phyloP scores from a whole-genome alignment of 1,140 invertebrate species.

The Acromyrmex echinatior region DNA sequence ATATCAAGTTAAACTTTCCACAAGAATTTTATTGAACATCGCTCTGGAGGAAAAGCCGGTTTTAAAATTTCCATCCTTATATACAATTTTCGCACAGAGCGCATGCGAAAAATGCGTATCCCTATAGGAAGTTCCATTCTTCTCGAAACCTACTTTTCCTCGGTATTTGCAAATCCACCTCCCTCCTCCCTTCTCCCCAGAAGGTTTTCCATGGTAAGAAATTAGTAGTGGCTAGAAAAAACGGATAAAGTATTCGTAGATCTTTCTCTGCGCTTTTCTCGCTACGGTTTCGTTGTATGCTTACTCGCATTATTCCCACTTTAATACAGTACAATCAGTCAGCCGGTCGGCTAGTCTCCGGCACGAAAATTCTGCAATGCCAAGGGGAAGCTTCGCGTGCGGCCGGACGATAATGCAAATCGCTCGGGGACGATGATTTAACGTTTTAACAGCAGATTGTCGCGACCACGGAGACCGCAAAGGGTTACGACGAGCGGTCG shows the following conservation, averaged over 20 bases:
- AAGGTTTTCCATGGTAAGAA: background rate
- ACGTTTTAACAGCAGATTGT: slow-evolving; percentile 69
- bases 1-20: background rate
- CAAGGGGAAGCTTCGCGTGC: slow-evolving; percentile 50
- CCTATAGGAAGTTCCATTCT: background rate
- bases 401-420: slow-evolving; percentile 65
- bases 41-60: background rate
- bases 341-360: background rate
- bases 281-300: slow-evolving; percentile 30
- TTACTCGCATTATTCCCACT: background rate
- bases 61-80: slow-evolving; percentile 25
- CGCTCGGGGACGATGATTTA: slow-evolving; percentile 71
- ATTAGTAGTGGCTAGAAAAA: background rate
- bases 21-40: background rate
- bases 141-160: background rate
- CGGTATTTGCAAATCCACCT: too few relatives aligned
- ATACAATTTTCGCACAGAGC: background rate
- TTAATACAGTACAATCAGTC: background rate
- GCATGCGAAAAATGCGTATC: background rate
- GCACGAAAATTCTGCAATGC: slow-evolving; percentile 40
- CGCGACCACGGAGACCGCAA: slow-evolving; percentile 69
- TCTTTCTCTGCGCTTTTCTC: slow-evolving; percentile 10
- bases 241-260: background rate
- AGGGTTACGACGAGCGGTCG: slow-evolving; percentile 67
- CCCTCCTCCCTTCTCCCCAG: too few relatives aligned